Evolutionary conservation across 2,888 invertebrate genomes (phyloP), one percentile per base, ranked within the genome.

Genomic region (Hololepta plana): DNA sequence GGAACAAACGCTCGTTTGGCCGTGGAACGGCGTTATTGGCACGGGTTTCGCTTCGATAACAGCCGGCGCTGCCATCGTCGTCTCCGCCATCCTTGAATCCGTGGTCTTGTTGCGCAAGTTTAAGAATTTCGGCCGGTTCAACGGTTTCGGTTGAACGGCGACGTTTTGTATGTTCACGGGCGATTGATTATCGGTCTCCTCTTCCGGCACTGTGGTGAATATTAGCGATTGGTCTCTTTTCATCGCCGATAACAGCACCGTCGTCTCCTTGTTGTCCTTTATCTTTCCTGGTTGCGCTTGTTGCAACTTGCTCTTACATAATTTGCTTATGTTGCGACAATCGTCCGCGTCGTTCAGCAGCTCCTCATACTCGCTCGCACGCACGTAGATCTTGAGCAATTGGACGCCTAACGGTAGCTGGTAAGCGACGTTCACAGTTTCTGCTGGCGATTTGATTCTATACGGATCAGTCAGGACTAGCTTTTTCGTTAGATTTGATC

Each of bases 171-270:
- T 29, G n/a, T 34, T 38, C 9, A 34, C 24, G 9, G 39, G 42
- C 1, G 39, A 34, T 12, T 38, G 36, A 12, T 39, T 35, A 23
- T 48, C 47, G 14, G 53, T 54, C 24, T 68, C 71, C 45, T 84
- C 82, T 55, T 82, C 82, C 2, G 80, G 77, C 26, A 82, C 82
- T 3, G 81, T 76, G 1, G 81, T 80, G 43, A 82, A 82, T 15
- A 82, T 71, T 3, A 80, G 51, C 0, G 81, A 80, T 34, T 75
- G 74, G 46, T 81, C 81, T 26, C 80, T 59, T 53, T 79, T 81
- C 64, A 81, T 72, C 16, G 67, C 62, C 2, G 67, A 64, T 2
- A 64, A 47, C 28, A 53, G n/a, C n/a, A n/a, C n/a, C n/a, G n/a
- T n/a, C n/a, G n/a, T n/a, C n/a, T n/a, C n/a, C n/a, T n/a, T n/a